A percentile compares a stretch with the other conserved stretches of the same genome.
Evolutionary conservation across 2,113 vertebrate species (phyloP).

Genomic region (Cyphomyrus discorhynchus): DNA sequence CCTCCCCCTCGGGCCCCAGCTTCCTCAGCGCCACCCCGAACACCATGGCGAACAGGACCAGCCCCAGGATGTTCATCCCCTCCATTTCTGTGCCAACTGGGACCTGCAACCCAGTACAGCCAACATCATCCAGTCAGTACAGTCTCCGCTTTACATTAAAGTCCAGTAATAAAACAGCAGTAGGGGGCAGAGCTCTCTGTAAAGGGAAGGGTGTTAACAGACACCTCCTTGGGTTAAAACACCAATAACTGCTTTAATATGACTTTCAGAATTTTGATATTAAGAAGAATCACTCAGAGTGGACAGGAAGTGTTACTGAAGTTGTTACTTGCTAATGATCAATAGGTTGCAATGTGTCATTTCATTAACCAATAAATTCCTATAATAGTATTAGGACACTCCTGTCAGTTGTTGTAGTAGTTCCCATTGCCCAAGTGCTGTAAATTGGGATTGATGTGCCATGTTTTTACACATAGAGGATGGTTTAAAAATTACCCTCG

Average conservation of each 20-base stretch:
- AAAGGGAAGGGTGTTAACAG: background rate
- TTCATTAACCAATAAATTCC: background rate
- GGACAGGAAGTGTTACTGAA: background rate
- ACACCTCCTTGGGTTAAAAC: background rate
- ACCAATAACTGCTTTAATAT: background rate
- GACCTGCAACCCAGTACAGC: constrained; percentile 56
- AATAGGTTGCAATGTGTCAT: background rate
- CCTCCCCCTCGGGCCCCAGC: constrained; percentile 84
- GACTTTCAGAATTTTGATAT: background rate
- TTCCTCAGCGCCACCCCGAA: constrained; percentile 91
- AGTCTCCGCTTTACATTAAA: background rate
- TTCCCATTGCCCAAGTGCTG: background rate
- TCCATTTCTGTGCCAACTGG: constrained; percentile 74
- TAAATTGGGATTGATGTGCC: background rate
- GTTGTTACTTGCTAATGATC: background rate
- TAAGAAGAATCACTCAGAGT: background rate
- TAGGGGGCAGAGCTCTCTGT: background rate
- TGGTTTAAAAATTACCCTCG: background rate
- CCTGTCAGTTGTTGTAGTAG: background rate
- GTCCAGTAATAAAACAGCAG: background rate
- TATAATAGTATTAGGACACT: background rate
- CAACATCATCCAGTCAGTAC: background rate
- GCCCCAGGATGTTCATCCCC: constrained; percentile 95
- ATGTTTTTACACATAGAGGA: background rate
- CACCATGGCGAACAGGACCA: constrained; percentile 87